These are phyloP conservation scores for Gobius niger DNA, from an alignment of 2,113 vertebrate genomes.

Conservation along the genomic window DNA sequence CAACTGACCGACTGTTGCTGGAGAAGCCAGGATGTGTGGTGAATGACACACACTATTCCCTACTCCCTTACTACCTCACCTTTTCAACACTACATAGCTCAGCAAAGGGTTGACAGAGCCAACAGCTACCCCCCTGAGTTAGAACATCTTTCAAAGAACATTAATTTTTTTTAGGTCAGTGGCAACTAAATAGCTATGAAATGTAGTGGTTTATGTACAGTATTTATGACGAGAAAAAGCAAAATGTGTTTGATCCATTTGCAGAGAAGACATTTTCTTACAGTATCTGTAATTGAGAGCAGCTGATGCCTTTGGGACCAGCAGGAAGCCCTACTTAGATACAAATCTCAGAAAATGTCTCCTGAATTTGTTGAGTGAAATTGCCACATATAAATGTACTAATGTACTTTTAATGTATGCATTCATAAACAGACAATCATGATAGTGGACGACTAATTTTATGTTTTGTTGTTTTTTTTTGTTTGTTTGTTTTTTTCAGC, in stretches of 20 bases:
- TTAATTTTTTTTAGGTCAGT: conserved; percentile 31
- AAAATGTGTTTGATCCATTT: conserved; percentile 20
- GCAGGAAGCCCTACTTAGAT: conserved; percentile 41
- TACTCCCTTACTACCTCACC: conserved; percentile 61
- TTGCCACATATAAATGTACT: conserved; percentile 29
- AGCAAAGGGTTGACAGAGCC: conserved; percentile 67
- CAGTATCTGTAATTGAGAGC: conserved; percentile 32
- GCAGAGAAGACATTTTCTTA: neutral
- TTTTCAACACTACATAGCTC: conserved; percentile 54
- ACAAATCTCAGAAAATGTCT: conserved; percentile 37
- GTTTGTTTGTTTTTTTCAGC: conserved; percentile 25
- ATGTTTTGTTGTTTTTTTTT: conserved; percentile 7
- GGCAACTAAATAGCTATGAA: conserved; percentile 10
- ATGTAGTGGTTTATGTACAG: neutral
- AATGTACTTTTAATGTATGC: neutral
- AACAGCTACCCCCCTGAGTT: conserved; percentile 76
- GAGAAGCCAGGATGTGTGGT: conserved; percentile 36
- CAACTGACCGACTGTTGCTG: conserved; percentile 25
- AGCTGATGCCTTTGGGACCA: conserved; percentile 30
- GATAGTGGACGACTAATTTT: conserved; percentile 22
- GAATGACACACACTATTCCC: conserved; percentile 24
- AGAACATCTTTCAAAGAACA: conserved; percentile 30
- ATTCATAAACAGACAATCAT: conserved; percentile 49
- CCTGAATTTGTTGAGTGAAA: conserved; percentile 17
- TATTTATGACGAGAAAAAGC: neutral